Base-by-base conservation (phyloP, 2,888 invertebrate genomes). In the Meta bourneti region DNA sequence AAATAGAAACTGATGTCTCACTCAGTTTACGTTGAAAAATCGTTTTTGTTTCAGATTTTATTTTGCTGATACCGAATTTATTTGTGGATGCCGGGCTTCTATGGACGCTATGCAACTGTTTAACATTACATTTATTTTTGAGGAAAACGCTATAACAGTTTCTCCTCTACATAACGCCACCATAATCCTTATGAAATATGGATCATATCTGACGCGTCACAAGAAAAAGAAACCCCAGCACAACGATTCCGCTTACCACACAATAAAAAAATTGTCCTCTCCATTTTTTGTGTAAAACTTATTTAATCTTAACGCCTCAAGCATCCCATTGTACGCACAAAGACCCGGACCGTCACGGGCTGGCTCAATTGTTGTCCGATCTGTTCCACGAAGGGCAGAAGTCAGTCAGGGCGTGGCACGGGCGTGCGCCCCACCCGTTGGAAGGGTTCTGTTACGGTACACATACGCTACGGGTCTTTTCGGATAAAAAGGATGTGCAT, bases 101-200 rank as follows among this genome's bases (percentile, higher is more conserved):
- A 34, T 34, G 34, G 34, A 34, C 4, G 34, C 34, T 34, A 34
- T 34, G 34, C 34, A 1, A 34, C 34, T 34, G 34, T 1, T 2
- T 34, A 34, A 34, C 34, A 34, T 4, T 4, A 11, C 72, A 34
- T 7, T 20, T 7, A 20, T 0, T 34, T 8, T 72, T 72, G 4
- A 7, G 11, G 11, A 19, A 19, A 9, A 6, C 20, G 1, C 9
- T 20, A 6, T 19, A 9, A 7, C 6, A 7, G 1, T 19, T 19
- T 72, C 19, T 72, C 34, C 9, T 19, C 4, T 19, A 77, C 49
- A 75, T 16, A 48, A 77, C 1, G 7, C 1, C 0, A 8, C 19
- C n/a, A 77, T 77, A n/a, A 16, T 51, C 51, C 16, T n/a, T 77
- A n/a, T 77, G 8, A 77, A 77, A 77, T 77, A 77, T 77, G 77